Evolutionary conservation across 2,797 vertebrate species (phyloP).

Genomic region (Hozukius guyotensis): DNA sequence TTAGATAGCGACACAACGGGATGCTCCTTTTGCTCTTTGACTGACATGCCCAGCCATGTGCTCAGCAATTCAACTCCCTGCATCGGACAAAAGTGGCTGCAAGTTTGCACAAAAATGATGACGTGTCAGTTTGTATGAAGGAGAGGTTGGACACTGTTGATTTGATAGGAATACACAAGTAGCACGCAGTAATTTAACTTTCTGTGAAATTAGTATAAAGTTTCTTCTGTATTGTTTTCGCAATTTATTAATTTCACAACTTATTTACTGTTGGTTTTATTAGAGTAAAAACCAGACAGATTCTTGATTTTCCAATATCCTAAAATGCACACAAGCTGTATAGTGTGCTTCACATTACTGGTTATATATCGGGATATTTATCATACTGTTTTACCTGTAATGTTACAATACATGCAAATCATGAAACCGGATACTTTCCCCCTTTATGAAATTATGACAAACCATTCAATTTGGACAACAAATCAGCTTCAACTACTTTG

Average conservation of each 20-base stretch:
- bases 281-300: background rate
- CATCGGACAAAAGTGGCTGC: constrained; percentile 46
- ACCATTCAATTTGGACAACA: constrained; percentile 80
- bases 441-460: constrained; percentile 71
- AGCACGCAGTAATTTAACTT: constrained; percentile 1
- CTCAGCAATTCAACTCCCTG: constrained; percentile 61
- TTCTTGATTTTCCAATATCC: constrained; percentile 24
- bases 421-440: constrained; percentile 71
- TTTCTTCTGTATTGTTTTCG: constrained; percentile 12
- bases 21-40: constrained; percentile 78
- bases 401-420: constrained; percentile 73
- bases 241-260: constrained; percentile 22
- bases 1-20: constrained; percentile 83
- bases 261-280: constrained; percentile 16
- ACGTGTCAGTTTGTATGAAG: constrained; percentile 51
- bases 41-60: constrained; percentile 78
- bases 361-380: constrained; percentile 51
- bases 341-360: constrained; percentile 5
- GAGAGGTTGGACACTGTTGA: constrained; percentile 30
- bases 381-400: constrained; percentile 71
- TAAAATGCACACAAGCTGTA: constrained; percentile 1
- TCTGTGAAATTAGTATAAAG: constrained; percentile 6
- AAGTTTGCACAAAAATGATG: constrained; percentile 60
- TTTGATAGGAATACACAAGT: constrained; percentile 26
- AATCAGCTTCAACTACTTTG: constrained; percentile 75